Percentiles rank a stretch among this genome's conserved stretches.
phyloP scores from a whole-genome alignment of 1,140 invertebrate genomes.

The Anastrepha obliqua region DNA sequence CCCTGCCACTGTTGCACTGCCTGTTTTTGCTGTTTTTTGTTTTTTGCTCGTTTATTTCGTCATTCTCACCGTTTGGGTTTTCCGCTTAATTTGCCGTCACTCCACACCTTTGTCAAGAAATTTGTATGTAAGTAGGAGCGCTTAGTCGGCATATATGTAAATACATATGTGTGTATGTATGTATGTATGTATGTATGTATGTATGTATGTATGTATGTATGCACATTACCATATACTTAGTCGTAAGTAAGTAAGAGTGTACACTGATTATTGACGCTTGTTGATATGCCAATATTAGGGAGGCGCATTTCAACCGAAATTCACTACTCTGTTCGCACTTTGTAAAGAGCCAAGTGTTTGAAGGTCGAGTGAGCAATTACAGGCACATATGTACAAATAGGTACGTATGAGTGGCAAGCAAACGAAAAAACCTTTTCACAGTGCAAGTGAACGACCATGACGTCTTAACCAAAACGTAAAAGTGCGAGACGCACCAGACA shows the following conservation, averaged over 20 bases:
- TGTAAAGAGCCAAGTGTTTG: not conserved
- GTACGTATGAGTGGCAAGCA: not conserved
- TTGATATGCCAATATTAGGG: conserved; percentile 32
- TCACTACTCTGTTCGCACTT: not conserved
- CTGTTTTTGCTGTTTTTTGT: not conserved
- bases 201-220: too few relatives aligned
- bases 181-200: too few relatives aligned
- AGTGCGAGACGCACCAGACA: not conserved
- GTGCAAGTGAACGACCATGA: conserved; percentile 16
- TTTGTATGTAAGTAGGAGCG: not conserved
- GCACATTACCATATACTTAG: not conserved
- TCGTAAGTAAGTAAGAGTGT: not conserved
- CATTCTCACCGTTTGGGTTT: not conserved
- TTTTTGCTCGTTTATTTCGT: not conserved
- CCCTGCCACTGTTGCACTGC: too few relatives aligned
- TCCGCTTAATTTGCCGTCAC: conserved; percentile 17
- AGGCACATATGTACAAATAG: too few relatives aligned
- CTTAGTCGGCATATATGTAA: not conserved
- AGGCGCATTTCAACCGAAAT: conserved; percentile 27
- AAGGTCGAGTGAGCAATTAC: not conserved
- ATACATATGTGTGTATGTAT: not conserved
- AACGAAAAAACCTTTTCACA: not conserved
- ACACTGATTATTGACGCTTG: conserved; percentile 1
- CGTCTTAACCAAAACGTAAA: not conserved
- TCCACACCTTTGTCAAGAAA: conserved; percentile 17